Conservation (phyloP, 2,888 invertebrate genomes). For the Acrocera orbiculus region DNA sequence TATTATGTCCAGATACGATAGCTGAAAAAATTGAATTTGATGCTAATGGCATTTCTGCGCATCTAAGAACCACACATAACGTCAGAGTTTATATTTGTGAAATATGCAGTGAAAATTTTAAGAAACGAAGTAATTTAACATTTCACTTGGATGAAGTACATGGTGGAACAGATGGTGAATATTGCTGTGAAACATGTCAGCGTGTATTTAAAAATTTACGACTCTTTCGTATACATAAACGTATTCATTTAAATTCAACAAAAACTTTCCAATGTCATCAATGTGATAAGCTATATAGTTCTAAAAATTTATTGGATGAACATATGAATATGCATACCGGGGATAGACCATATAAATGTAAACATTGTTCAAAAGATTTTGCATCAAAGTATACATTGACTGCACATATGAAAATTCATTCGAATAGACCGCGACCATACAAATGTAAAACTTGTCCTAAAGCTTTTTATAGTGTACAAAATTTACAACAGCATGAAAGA, state of each 20-base stretch:
- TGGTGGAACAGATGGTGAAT: conserved; percentile 38
- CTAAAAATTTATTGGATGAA: conserved; percentile 49
- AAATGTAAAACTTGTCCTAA: conserved; percentile 50
- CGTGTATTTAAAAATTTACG: conserved; percentile 42
- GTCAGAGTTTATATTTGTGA: conserved; percentile 51
- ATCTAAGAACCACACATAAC: conserved; percentile 43
- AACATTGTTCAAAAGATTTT: conserved; percentile 50
- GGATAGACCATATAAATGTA: conserved; percentile 45
- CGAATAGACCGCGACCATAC: conserved; percentile 46
- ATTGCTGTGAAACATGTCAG: conserved; percentile 45
- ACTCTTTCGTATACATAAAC: conserved; percentile 42
- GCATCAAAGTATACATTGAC: conserved; percentile 63
- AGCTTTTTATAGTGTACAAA: conserved; percentile 58
- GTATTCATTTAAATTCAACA: conserved; percentile 42
- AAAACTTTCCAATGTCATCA: conserved; percentile 45
- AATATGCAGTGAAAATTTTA: conserved; percentile 46
- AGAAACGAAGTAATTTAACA: conserved; percentile 43
- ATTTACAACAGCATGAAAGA: conserved; percentile 54
- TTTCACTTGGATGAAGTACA: conserved; percentile 46
- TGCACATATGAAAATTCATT: conserved; percentile 59
- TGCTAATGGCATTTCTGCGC: conserved; percentile 41
- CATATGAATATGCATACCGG: conserved; percentile 57
- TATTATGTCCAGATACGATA: conserved; percentile 17
- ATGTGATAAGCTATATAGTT: conserved; percentile 52
- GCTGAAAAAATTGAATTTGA: conserved; percentile 32